These are phyloP conservation scores for Cottus gobio DNA, from an alignment of 2,113 vertebrate genomes.

Conservation along the genomic window DNA sequence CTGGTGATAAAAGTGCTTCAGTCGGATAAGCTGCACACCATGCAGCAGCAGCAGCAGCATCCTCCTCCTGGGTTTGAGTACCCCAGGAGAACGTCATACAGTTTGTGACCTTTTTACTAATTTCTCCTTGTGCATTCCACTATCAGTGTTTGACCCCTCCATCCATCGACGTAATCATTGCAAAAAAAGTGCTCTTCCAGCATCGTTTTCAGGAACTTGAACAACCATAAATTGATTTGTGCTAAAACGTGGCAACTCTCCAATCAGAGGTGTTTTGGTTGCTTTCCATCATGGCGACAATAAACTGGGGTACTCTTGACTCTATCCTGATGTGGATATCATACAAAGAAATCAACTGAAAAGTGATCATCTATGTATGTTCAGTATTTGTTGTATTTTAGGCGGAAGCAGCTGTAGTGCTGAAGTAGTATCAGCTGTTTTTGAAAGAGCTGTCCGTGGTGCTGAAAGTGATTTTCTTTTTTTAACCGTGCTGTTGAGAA, in stretches of 20 bases:
- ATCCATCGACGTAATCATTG: background rate
- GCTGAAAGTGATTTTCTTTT: slow-evolving; percentile 55
- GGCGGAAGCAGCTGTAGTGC: background rate
- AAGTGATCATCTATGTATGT: background rate
- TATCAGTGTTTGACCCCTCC: background rate
- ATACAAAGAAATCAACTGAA: background rate
- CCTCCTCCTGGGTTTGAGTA: background rate
- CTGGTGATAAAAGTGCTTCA: slow-evolving; percentile 19
- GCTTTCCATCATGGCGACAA: background rate
- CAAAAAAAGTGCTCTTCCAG: background rate
- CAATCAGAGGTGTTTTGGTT: background rate
- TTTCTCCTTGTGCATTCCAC: background rate
- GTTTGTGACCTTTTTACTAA: background rate
- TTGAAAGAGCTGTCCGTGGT: slow-evolving; percentile 71
- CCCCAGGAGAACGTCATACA: background rate
- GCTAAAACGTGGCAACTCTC: background rate
- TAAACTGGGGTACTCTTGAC: background rate
- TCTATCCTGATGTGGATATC: slow-evolving; percentile 1
- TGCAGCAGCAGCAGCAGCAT: slow-evolving; percentile 1
- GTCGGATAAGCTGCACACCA: background rate
- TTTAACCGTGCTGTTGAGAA: background rate
- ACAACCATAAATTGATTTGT: background rate
- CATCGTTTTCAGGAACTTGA: too few species aligned
- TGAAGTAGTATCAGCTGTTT: background rate
- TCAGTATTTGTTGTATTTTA: background rate